phyloP scores from a whole-genome alignment of 2,797 vertebrate genomes.

The Lerista edwardsae region DNA sequence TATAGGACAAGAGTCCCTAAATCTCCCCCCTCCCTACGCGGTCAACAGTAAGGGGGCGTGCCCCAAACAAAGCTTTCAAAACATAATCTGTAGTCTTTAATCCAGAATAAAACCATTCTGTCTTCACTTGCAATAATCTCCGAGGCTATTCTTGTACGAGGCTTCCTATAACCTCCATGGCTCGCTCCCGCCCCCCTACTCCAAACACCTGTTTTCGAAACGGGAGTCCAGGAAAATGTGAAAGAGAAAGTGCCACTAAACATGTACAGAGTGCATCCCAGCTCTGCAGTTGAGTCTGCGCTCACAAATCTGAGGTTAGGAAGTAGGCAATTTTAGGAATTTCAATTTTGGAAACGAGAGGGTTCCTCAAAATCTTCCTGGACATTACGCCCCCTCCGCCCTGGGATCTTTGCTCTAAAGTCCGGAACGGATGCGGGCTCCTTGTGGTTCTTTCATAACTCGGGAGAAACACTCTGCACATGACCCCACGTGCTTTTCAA shows the following conservation, averaged over 20 bases:
- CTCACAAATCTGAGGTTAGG: not conserved
- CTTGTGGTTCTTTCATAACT: not conserved
- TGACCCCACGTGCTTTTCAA: not conserved
- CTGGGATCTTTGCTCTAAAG: not conserved
- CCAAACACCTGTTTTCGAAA: not conserved
- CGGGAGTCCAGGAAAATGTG: not conserved
- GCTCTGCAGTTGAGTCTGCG: not conserved
- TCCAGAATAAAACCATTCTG: not conserved
- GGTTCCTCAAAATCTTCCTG: not conserved
- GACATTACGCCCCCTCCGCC: not conserved
- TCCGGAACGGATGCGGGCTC: not conserved
- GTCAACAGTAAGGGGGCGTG: not conserved
- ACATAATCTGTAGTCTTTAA: not conserved
- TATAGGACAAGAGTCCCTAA: not conserved
- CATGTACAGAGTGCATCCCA: not conserved
- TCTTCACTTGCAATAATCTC: not conserved
- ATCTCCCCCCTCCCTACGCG: rapidly evolving
- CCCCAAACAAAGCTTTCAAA: not conserved
- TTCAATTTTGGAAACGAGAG: not conserved
- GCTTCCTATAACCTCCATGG: too few species aligned
- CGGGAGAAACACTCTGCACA: not conserved
- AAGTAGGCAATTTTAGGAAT: not conserved
- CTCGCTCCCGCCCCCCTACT: not conserved
- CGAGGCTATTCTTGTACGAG: not conserved
- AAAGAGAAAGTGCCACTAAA: not conserved